phyloP scores from a whole-genome alignment of 2,888 invertebrate genomes.

The Mimas tiliae region DNA sequence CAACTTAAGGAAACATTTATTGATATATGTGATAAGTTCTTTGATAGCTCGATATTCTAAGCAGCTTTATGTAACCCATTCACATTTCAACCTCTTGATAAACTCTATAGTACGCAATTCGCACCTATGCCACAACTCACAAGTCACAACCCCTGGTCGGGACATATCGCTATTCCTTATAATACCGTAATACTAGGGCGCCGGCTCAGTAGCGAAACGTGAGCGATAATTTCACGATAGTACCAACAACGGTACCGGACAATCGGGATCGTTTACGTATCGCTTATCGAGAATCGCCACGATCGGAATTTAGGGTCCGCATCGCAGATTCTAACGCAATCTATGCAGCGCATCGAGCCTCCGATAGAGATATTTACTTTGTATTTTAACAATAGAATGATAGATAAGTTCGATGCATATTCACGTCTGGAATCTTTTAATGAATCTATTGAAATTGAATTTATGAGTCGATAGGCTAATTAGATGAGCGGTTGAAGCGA shows the following conservation, averaged over 20 bases:
- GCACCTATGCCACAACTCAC: conserved; percentile 18
- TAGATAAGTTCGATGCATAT: conserved; percentile 32
- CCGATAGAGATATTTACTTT: conserved; percentile 57
- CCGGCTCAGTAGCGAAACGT: conserved; percentile 78
- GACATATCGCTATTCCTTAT: conserved; percentile 30
- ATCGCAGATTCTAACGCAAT: conserved; percentile 47
- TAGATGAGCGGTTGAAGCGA: background rate
- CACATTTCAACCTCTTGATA: background rate
- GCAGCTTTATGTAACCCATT: background rate
- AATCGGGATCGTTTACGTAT: conserved; percentile 78
- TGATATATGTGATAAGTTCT: background rate
- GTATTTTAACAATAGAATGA: conserved; percentile 41
- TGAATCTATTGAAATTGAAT: conserved; percentile 25
- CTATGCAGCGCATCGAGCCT: conserved; percentile 51
- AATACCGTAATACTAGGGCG: conserved; percentile 64
- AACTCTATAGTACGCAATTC: conserved; percentile 10
- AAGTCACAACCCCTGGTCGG: background rate
- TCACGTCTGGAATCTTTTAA: conserved; percentile 20
- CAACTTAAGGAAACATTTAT: too few relatives aligned
- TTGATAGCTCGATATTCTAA: background rate
- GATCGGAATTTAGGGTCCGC: conserved; percentile 71
- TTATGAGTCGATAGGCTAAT: conserved; percentile 2
- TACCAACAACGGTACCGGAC: conserved; percentile 71
- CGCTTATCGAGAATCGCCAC: conserved; percentile 76
- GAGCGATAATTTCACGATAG: conserved; percentile 81